Percentiles rank a stretch among this genome's conserved stretches.
Conservation (phyloP, 2,113 vertebrate genomes). For the Silurus asotus region DNA sequence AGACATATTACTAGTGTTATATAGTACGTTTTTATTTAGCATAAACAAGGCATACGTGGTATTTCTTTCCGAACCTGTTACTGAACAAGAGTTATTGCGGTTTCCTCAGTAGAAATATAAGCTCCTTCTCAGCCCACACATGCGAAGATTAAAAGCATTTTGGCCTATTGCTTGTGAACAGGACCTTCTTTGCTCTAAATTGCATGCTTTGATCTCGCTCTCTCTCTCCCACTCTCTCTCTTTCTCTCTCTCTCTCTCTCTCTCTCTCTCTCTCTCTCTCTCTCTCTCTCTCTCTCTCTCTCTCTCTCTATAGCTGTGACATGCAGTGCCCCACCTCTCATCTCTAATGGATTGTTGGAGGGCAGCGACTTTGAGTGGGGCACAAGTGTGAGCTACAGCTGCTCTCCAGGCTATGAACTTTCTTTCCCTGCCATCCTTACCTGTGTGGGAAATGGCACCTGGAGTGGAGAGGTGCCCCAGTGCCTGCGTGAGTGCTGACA, state of each 20-base stretch:
- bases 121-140: not conserved
- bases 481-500: slow-evolving; percentile 88
- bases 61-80: not conserved
- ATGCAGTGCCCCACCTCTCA: slow-evolving; percentile 82
- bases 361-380: slow-evolving; percentile 95
- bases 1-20: not conserved
- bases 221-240: not conserved
- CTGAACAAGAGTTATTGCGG: not conserved
- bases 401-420: slow-evolving; percentile 94
- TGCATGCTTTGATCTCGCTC: not conserved
- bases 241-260: not conserved
- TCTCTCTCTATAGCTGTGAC: slow-evolving; percentile 82
- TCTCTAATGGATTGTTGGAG: slow-evolving; percentile 91
- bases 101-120: not conserved
- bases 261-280: not conserved
- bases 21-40: not conserved
- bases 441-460: slow-evolving; percentile 91
- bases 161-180: not conserved
- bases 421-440: slow-evolving; percentile 96
- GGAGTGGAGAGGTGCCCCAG: slow-evolving; percentile 95
- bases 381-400: slow-evolving; percentile 93
- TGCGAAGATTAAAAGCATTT: slow-evolving; percentile 4
- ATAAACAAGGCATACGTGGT: not conserved
- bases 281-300: slow-evolving; percentile 1
- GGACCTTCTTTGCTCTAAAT: not conserved